phyloP scores from a whole-genome alignment of 2,888 invertebrate genomes.

The Neoascia interrupta region DNA sequence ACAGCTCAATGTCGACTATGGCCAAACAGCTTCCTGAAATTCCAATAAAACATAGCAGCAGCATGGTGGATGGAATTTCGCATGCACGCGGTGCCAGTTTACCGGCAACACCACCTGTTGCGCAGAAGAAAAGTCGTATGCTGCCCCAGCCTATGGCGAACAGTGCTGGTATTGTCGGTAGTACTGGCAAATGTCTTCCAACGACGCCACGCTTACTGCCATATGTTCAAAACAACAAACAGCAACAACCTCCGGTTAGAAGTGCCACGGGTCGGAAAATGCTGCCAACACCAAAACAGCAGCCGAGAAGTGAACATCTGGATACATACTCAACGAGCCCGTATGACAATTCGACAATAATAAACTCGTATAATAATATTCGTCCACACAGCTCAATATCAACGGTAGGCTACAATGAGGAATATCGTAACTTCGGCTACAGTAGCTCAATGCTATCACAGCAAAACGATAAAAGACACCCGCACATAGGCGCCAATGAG shows the following conservation, averaged over 20 bases:
- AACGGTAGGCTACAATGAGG: constrained; percentile 82
- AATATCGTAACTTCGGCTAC: constrained; percentile 82
- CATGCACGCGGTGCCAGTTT: constrained; percentile 73
- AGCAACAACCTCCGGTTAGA: constrained; percentile 72
- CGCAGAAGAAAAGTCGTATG: constrained; percentile 71
- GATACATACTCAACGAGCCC: constrained; percentile 48
- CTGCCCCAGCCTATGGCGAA: constrained; percentile 71
- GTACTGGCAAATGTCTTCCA: constrained; percentile 81
- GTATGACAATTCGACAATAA: constrained; percentile 67
- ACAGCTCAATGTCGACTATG: constrained; percentile 62
- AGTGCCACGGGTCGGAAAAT: constrained; percentile 60
- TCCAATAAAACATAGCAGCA: constrained; percentile 73
- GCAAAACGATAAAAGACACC: constrained; percentile 10
- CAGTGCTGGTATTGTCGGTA: constrained; percentile 86
- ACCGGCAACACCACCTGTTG: constrained; percentile 72
- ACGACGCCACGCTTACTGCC: constrained; percentile 73
- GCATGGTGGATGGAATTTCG: constrained; percentile 76
- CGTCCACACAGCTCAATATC: constrained; percentile 76
- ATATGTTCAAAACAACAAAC: constrained; percentile 70
- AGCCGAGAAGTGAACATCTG: constrained; percentile 34
- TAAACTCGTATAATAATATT: constrained; percentile 61
- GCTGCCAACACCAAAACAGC: constrained; percentile 61
- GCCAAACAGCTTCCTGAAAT: constrained; percentile 74
- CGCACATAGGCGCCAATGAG: constrained; percentile 39
- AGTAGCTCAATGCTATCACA: constrained; percentile 42